Conservation (phyloP, 2,113 vertebrate species). For the Gavialis gangeticus region DNA sequence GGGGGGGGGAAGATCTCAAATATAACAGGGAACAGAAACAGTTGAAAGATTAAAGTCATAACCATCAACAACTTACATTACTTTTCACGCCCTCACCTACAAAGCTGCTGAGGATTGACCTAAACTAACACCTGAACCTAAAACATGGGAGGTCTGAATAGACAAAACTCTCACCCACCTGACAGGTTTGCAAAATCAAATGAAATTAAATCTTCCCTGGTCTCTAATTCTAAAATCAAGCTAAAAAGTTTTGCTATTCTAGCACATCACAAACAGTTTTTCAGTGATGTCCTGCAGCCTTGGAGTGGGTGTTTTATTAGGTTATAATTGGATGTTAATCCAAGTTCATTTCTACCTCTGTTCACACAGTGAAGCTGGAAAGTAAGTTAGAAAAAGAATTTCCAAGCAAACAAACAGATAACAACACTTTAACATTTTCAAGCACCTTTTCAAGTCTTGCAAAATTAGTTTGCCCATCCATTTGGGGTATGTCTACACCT, state of each 20-base stretch:
- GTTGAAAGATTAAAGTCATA: too few relatives aligned
- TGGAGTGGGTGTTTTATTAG: not conserved
- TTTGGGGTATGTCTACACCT: not conserved
- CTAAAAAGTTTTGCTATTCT: not conserved
- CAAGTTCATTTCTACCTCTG: not conserved
- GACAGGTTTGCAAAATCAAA: not conserved
- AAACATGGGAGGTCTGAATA: too few relatives aligned
- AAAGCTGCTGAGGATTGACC: not conserved
- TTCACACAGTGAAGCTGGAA: not conserved
- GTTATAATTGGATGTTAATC: not conserved
- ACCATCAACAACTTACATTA: too few relatives aligned
- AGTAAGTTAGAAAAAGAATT: not conserved
- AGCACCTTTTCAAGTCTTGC: slow-evolving; percentile 3
- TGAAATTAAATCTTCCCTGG: not conserved
- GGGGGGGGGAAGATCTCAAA: too few relatives aligned
- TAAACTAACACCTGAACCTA: not conserved
- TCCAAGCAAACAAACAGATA: slow-evolving; percentile 1
- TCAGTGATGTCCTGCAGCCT: not conserved
- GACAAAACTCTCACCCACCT: not conserved
- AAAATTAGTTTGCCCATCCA: slow-evolving; percentile 26
- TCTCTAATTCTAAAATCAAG: not conserved
- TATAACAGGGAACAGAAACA: too few relatives aligned
- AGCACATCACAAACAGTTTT: not conserved
- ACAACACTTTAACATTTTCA: slow-evolving; percentile 21
- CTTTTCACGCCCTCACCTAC: too few relatives aligned